phyloP scores from a whole-genome alignment of 1,140 invertebrate genomes.

The Aradophagus sp. region DNA sequence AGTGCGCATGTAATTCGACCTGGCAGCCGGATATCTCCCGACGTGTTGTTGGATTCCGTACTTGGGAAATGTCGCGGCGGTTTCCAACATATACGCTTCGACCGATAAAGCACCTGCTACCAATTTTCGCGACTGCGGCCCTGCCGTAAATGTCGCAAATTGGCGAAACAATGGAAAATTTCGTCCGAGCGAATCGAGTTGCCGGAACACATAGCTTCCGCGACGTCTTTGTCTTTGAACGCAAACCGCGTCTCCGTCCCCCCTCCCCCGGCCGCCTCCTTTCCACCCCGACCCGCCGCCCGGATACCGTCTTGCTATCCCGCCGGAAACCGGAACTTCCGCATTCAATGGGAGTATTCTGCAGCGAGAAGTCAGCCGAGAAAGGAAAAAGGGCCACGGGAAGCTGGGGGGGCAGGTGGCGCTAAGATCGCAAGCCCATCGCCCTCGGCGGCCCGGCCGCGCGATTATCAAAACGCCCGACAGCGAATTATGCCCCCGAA shows the following conservation, averaged over 20 bases:
- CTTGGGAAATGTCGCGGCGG: constrained; percentile 51
- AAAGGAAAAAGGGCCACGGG: constrained; percentile 32
- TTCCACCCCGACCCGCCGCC: constrained; percentile 8
- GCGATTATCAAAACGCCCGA: constrained; percentile 20
- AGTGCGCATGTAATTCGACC: constrained; percentile 54
- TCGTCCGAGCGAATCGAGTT: constrained; percentile 54
- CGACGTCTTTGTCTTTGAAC: constrained; percentile 53
- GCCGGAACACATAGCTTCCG: constrained; percentile 53
- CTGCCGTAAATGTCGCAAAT: constrained; percentile 54
- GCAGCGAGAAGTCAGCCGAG: constrained; percentile 36
- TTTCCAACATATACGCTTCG: constrained; percentile 37
- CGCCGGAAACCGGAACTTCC: constrained; percentile 56
- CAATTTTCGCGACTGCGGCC: constrained; percentile 47
- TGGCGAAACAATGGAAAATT: constrained; percentile 58
- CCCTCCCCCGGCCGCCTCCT: not conserved
- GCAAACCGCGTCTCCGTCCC: constrained; percentile 29
- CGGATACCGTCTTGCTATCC: constrained; percentile 55
- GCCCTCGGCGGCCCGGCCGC: not conserved
- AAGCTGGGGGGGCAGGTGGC: too few relatives aligned
- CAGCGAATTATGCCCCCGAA: constrained; percentile 4
- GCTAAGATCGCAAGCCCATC: constrained; percentile 5
- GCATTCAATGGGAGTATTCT: constrained; percentile 55
- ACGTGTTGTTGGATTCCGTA: constrained; percentile 54
- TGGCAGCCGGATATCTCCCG: constrained; percentile 47
- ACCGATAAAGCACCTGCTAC: constrained; percentile 54